Conservation (phyloP, 2,888 invertebrate genomes). For the Syrista parreyssii region DNA sequence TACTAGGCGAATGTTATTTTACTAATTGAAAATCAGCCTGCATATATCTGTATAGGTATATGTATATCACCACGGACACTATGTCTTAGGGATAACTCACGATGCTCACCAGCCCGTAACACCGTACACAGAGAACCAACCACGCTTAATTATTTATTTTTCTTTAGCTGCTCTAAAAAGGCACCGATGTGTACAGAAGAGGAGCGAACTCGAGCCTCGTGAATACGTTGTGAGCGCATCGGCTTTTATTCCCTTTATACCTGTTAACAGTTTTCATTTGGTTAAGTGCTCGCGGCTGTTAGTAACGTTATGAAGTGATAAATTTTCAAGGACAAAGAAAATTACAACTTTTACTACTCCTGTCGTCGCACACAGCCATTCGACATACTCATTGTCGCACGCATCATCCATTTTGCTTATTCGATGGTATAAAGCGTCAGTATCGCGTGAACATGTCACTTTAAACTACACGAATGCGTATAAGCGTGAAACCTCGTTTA, state of each 20-base stretch:
- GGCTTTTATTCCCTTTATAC: background rate
- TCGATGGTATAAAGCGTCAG: background rate
- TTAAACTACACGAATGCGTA: background rate
- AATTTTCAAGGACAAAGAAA: background rate
- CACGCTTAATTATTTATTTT: slow-evolving; percentile 46
- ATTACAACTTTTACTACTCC: background rate
- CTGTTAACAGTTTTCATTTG: slow-evolving; percentile 5
- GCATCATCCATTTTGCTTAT: background rate
- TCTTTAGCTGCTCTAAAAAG: slow-evolving; percentile 55
- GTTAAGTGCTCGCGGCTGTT: background rate
- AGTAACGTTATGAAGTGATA: background rate
- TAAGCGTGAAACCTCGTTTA: background rate
- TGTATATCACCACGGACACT: background rate
- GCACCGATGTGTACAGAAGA: slow-evolving; percentile 47
- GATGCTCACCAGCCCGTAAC: slow-evolving; percentile 32
- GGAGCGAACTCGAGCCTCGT: slow-evolving; percentile 4
- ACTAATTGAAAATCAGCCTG: background rate
- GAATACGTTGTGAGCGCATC: background rate
- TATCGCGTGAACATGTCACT: background rate
- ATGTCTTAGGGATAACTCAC: background rate
- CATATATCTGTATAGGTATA: background rate
- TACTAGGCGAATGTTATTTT: background rate
- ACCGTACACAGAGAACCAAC: slow-evolving; percentile 7
- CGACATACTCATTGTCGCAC: background rate
- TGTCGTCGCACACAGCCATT: background rate